Base-by-base conservation (phyloP, 2,797 vertebrate genomes). In the Tragelaphus oryx region DNA sequence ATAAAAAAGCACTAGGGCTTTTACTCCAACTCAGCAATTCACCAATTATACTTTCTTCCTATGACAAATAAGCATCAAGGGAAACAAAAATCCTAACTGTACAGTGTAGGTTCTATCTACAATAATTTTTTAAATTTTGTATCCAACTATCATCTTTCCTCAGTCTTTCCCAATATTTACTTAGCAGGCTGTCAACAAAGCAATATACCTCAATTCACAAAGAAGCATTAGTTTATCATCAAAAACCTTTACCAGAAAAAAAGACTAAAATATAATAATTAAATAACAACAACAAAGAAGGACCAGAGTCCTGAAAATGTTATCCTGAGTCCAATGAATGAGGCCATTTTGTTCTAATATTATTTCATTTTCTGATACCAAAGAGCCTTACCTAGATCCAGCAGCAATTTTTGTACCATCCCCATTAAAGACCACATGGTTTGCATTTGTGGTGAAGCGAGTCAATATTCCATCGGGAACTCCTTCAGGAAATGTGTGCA, bases 401-500 rank as follows among this genome's bases (percentile, higher is more conserved):
- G 99, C 99, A n/a, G 99, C 99, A 2, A 99, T 98, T 94, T 97
- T 99, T 8, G 98, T 98, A 30, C 99, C 99, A 0, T 97, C 98
- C 5, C 81, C 89, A 91, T 99, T 99, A 74, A 99, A 99, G 96
- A 98, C 62, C 48, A 99, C 99, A 0, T 99, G 99, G 71, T 99
- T 99, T 96, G 99, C 99, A 44, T 99, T 99, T 91, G 98, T 99
- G 86, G 99, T 99, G 98, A 99, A 99, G 41, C 99, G 99, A 10
- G 99, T 99, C 89, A 99, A 98, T 97, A 99, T 99, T 46, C 99
- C 99, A 74, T 99, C 99, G 0, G 99, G 99, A 82, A 98, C 98
- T 10, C 99, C 99, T 2, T 99, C 99, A 0, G 99, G 99, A 92
- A 99, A 99, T 0, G 99, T 99, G 97, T 99, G 99, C 41, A 99